Evolutionary conservation across 2,797 vertebrate species (phyloP), one percentile per base, ranked within the genome.

Genomic region (Linurgus olivaceus): DNA sequence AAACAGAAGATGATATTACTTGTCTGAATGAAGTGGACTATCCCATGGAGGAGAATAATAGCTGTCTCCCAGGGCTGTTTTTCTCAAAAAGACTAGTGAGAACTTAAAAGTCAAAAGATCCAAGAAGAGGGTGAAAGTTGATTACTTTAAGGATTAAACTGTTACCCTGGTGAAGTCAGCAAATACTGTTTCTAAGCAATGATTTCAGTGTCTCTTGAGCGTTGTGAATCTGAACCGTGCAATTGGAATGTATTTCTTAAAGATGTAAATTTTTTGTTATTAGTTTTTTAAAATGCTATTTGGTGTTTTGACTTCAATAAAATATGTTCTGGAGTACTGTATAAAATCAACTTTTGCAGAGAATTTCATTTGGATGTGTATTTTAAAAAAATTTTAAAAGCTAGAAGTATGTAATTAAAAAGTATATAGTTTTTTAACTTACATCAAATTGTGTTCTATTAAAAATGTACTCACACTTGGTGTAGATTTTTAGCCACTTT

Each of bases 71-170:
- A 95, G 95, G 96, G 96, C 95, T 97, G 72, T 96, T 97, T 93
- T 97, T 97, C 96, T 95, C 96, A 92, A 96, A 97, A 97, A 96
- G 95, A 88, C 85, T 70, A 96, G 96, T 38, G 94, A 97, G 91
- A 96, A 97, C 96, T 98, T 97, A 95, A 97, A 98, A 98, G 95
- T 95, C 68, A 12, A 97, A 96, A 95, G 96, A 96, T 94, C 88
- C 94, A 94, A 97, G 95, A 97, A 94, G 73, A 96, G 91, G 81
- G 96, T 96, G 96, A 98, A 97, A 97, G 97, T 97, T 97, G 97
- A 98, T 98, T 98, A 97, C 97, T 97, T 98, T 97, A 96, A 97
- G 97, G 97, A 98, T 98, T 98, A 98, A 96, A 95, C 96, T 96
- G 98, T 98, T 98, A 94, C 98, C 98, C 95, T 91, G 96, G 98